A percentile compares a stretch with the other conserved stretches of the same genome.
Evolutionary conservation across 2,113 vertebrate genomes (phyloP).

Genomic region (Carettochelys insculpta): DNA sequence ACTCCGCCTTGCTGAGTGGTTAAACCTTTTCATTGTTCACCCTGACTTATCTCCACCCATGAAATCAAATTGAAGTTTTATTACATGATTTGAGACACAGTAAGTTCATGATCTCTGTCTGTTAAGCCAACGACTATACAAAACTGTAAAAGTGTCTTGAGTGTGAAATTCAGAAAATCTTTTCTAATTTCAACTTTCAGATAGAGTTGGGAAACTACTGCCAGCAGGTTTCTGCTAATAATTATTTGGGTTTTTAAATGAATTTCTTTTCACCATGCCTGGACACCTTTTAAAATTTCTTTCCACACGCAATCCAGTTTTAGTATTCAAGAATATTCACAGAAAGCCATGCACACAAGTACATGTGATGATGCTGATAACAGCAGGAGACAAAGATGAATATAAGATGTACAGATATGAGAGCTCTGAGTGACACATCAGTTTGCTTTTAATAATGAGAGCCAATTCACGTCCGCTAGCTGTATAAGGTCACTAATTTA

Average conservation of each 20-base stretch:
- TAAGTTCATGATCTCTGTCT: neutral
- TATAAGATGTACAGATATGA: neutral
- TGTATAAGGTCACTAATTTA: neutral
- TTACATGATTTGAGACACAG: neutral
- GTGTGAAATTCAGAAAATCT: neutral
- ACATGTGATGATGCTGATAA: neutral
- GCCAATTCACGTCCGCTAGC: neutral
- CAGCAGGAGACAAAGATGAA: neutral
- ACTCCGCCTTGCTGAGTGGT: neutral
- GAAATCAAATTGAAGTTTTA: neutral
- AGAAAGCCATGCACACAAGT: neutral
- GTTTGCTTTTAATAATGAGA: neutral
- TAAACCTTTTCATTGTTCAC: neutral
- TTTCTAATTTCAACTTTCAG: neutral
- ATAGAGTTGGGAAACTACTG: neutral
- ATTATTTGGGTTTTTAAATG: rapidly evolving
- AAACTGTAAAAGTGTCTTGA: neutral
- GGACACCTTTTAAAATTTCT: neutral
- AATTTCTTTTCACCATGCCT: neutral
- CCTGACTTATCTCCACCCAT: neutral
- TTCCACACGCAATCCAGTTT: neutral
- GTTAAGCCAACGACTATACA: neutral
- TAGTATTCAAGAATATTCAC: neutral
- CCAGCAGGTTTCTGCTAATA: neutral
- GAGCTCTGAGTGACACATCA: neutral